Conservation (phyloP, 1,140 invertebrate genomes). For the Lepidotrigona ventralis region DNA sequence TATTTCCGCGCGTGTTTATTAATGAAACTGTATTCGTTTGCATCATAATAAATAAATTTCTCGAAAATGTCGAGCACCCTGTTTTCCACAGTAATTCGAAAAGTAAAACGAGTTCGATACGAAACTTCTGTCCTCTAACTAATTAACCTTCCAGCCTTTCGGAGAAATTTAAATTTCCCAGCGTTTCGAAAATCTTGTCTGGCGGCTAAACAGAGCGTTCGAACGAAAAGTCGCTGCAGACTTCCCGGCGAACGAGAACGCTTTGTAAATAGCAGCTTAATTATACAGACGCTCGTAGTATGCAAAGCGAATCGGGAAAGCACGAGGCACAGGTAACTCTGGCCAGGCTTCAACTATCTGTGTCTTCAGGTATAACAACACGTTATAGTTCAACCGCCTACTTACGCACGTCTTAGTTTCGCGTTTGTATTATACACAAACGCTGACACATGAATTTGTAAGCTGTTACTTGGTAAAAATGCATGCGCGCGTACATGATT, state of each 20-base stretch:
- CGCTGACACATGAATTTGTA: neutral
- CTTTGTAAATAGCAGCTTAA: conserved; percentile 13
- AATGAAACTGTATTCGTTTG: too few relatives aligned
- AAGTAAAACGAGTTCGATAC: neutral
- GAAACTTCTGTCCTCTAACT: too few relatives aligned
- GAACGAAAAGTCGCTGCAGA: conserved; percentile 2
- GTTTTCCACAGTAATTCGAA: neutral
- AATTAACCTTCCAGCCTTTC: neutral
- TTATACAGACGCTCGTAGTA: conserved; percentile 6
- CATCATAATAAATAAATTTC: neutral
- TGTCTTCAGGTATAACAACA: neutral
- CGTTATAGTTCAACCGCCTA: neutral
- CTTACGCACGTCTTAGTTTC: too few relatives aligned
- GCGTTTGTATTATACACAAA: too few relatives aligned
- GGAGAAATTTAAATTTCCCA: neutral
- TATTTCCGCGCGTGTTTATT: too few relatives aligned
- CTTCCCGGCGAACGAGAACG: neutral
- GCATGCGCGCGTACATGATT: neutral
- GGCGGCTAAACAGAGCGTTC: neutral
- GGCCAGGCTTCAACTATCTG: neutral
- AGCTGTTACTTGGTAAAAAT: neutral
- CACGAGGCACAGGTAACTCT: neutral
- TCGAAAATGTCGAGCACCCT: neutral
- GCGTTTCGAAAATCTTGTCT: neutral
- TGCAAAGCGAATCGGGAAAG: conserved; percentile 20